These are phyloP conservation scores for Tokudaia tokunoshimensis DNA, from an alignment of 2,797 vertebrate species.

Conservation along the genomic window DNA sequence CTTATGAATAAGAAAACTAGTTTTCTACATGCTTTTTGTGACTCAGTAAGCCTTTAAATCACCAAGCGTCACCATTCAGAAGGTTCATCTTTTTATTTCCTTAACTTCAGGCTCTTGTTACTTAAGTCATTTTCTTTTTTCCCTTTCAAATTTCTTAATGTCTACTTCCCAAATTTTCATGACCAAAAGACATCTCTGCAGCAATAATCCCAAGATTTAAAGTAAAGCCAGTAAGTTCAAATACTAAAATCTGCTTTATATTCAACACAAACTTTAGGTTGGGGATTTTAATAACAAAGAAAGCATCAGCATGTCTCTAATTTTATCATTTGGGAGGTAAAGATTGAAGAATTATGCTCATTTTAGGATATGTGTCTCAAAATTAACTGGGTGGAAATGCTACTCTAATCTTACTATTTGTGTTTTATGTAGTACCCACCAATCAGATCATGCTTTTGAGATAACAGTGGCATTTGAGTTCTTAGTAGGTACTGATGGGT, in stretches of 20 bases:
- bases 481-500: neutral
- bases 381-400: neutral
- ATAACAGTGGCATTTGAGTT: neutral
- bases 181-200: neutral
- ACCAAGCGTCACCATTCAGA: neutral
- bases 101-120: constrained; percentile 10
- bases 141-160: constrained; percentile 13
- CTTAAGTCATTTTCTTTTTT: neutral
- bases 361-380: neutral
- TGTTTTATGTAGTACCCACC: neutral
- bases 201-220: constrained; percentile 25
- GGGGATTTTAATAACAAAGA: neutral
- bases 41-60: constrained; percentile 16
- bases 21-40: neutral
- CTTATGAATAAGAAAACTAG: neutral
- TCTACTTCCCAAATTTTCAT: constrained; percentile 20
- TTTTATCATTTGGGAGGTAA: neutral
- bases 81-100: constrained; percentile 9
- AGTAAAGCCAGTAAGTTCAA: constrained; percentile 11
- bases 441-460: neutral
- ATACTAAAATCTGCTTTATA: constrained; percentile 49
- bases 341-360: neutral
- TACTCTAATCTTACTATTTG: neutral
- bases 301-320: neutral
- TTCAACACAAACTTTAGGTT: neutral